Base-by-base conservation (phyloP, 64 coral and sea anemone genomes). In the Exaiptasia diaphana region DNA sequence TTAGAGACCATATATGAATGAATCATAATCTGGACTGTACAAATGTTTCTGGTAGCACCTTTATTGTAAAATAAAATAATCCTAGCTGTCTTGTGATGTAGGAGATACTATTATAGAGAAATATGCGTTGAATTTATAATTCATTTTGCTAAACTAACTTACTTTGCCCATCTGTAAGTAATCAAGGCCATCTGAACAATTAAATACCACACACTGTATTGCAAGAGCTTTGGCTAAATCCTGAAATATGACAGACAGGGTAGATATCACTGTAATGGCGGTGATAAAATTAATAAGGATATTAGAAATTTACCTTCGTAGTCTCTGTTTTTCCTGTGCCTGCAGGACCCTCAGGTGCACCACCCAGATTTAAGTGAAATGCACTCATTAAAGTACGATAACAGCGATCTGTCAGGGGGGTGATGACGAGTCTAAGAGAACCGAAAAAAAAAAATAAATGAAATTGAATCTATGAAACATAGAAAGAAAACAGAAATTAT, bases 101-200 rank as follows among this genome's bases (percentile, higher is more conserved):
- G n/a, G n/a, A n/a, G n/a, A n/a, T n/a, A n/a, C n/a, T n/a, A n/a
- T n/a, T n/a, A n/a, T n/a, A n/a, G n/a, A n/a, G n/a, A n/a, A n/a
- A n/a, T n/a, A n/a, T n/a, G n/a, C n/a, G n/a, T n/a, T n/a, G n/a
- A n/a, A n/a, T n/a, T n/a, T n/a, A n/a, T n/a, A n/a, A n/a, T n/a
- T n/a, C n/a, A n/a, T n/a, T n/a, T 5, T 67, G 3, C 0, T 13
- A 9, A 67, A 34, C 6, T 26, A 21, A 46, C 68, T 50, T 85
- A 99, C 95, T 54, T 99, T 99, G 23, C 95, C 95, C 95, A 99
- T 99, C 53, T 99, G 95, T 42, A 99, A 81, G 55, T 99, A 99
- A 61, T 99, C 95, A 58, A 99, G 69, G 50, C 95, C 95, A 81
- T 99, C 95, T 71, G 95, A 99, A 59, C 95, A 99, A 59, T 99